phyloP scores from a whole-genome alignment of 2,797 vertebrate species.

The Paratrypauchen microcephalus region DNA sequence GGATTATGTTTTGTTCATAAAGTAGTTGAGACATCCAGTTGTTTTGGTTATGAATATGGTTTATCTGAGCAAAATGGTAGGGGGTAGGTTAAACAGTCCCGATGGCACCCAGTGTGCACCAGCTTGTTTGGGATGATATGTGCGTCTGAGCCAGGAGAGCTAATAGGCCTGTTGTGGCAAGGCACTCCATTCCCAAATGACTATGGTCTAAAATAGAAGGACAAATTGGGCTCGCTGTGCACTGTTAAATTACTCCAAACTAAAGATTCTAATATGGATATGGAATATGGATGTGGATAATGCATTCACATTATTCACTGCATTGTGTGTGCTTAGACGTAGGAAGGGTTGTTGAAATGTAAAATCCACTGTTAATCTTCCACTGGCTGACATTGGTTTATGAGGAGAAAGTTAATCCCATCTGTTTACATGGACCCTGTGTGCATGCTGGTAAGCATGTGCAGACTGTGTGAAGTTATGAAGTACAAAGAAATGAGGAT shows the following conservation, averaged over 20 bases:
- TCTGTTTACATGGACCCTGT: conserved; percentile 21
- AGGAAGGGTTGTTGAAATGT: conserved; percentile 49
- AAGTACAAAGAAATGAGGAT: background rate
- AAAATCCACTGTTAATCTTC: conserved; percentile 66
- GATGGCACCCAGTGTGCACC: conserved; percentile 24
- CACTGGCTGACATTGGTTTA: conserved; percentile 57
- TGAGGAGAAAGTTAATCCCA: conserved; percentile 61
- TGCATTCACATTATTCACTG: background rate
- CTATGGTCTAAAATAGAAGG: conserved; percentile 50
- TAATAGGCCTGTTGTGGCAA: conserved; percentile 36
- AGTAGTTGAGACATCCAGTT: background rate
- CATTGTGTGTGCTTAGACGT: conserved; percentile 48
- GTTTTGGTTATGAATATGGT: too few species aligned
- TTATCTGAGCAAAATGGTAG: conserved; percentile 9
- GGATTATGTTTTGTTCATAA: background rate
- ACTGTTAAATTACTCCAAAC: conserved; percentile 30
- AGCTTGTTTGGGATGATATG: conserved; percentile 33
- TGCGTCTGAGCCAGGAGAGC: conserved; percentile 17
- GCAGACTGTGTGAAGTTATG: conserved; percentile 7
- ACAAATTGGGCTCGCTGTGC: conserved; percentile 39
- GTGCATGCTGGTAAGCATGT: conserved; percentile 11
- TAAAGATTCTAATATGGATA: conserved; percentile 9
- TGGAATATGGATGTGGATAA: background rate
- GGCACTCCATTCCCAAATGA: conserved; percentile 28
- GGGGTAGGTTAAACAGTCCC: conserved; percentile 17